These are phyloP conservation scores for Drosophila lacertosa DNA, from an alignment of 1,140 invertebrate species.

Conservation along the genomic window DNA sequence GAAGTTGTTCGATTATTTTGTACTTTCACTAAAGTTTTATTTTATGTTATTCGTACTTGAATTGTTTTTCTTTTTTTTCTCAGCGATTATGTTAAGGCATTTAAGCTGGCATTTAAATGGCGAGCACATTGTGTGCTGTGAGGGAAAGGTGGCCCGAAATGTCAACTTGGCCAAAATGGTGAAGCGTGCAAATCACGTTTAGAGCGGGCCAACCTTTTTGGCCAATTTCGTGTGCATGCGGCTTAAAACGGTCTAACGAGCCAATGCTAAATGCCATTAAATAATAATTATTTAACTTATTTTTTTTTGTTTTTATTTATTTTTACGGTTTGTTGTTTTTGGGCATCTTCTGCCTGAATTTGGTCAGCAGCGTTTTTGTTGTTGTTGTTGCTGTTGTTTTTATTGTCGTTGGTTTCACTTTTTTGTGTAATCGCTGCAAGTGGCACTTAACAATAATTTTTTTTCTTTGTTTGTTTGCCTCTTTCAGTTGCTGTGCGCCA, in stretches of 20 bases:
- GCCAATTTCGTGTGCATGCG: slow-evolving; percentile 32
- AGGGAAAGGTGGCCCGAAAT: slow-evolving; percentile 44
- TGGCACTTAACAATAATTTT: slow-evolving; percentile 62
- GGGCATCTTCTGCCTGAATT: slow-evolving; percentile 21
- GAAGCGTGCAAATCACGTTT: slow-evolving; percentile 20
- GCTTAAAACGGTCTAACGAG: slow-evolving; percentile 28
- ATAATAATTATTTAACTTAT: slow-evolving; percentile 74
- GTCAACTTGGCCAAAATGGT: slow-evolving; percentile 31
- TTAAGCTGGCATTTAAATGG: slow-evolving; percentile 71
- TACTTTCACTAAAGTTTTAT: slow-evolving; percentile 67
- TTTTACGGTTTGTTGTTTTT: slow-evolving; percentile 7
- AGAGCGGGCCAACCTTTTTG: slow-evolving; percentile 25
- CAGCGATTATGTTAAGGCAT: slow-evolving; percentile 67
- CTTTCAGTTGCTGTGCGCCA: slow-evolving; percentile 34
- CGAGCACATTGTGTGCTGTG: slow-evolving; percentile 45
- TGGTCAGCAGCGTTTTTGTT: slow-evolving; percentile 29
- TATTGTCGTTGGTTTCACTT: slow-evolving; percentile 44
- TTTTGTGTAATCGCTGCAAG: slow-evolving; percentile 73
- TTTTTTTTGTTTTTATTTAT: slow-evolving; percentile 13
- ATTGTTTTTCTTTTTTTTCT: slow-evolving; percentile 33
- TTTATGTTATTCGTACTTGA: no score
- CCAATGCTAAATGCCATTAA: slow-evolving; percentile 66
- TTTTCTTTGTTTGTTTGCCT: slow-evolving; percentile 29
- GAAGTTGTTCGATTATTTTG: slow-evolving; percentile 60
- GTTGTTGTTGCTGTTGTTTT: not conserved